phyloP scores from a whole-genome alignment of 2,797 vertebrate species.

The Pempheris klunzingeri region DNA sequence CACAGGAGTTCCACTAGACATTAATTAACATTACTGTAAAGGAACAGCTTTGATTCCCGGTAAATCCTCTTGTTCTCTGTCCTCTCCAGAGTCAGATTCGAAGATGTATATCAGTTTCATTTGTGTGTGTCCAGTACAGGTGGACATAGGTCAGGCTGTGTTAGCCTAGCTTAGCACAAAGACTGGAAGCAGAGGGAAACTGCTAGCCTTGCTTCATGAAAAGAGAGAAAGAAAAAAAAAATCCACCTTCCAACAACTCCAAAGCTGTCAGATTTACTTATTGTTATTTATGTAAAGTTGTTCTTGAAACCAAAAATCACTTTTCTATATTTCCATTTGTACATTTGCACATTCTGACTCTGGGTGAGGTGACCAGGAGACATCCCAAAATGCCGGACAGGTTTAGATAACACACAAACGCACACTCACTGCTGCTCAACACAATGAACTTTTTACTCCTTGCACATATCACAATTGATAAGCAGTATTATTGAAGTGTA shows the following conservation, averaged over 20 bases:
- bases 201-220: conserved; percentile 12
- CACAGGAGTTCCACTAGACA: conserved; percentile 26
- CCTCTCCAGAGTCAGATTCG: neutral
- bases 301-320: conserved; percentile 60
- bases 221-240: neutral
- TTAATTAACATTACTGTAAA: conserved; percentile 4
- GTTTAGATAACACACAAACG: conserved; percentile 31
- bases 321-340: conserved; percentile 18
- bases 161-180: conserved; percentile 38
- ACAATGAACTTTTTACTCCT: conserved; percentile 60
- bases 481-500: conserved; percentile 62
- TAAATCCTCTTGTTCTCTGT: conserved; percentile 21
- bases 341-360: conserved; percentile 3
- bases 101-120: neutral
- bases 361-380: neutral
- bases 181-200: conserved; percentile 14
- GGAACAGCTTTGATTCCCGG: conserved; percentile 19
- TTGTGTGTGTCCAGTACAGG: neutral
- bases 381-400: neutral
- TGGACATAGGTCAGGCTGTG: neutral
- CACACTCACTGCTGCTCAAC: conserved; percentile 36
- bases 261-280: conserved; percentile 38
- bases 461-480: conserved; percentile 56
- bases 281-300: conserved; percentile 45
- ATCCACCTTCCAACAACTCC: conserved; percentile 21